These are phyloP conservation scores for Cetonia aurata DNA, from an alignment of 2,888 invertebrate genomes.

Conservation along the genomic window DNA sequence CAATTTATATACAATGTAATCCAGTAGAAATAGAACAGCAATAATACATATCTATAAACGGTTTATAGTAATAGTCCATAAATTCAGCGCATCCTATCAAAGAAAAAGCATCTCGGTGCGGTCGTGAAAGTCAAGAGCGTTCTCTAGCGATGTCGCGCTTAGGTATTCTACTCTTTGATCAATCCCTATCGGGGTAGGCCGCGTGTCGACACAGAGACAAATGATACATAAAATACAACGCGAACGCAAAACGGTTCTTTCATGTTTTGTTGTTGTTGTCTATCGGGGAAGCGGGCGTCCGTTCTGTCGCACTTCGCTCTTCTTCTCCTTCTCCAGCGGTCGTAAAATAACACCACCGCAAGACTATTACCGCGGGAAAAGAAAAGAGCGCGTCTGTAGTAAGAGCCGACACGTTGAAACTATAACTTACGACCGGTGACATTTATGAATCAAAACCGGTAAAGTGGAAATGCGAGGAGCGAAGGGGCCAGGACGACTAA, in stretches of 20 bases:
- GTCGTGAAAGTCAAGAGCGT: conserved; percentile 23
- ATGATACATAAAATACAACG: conserved; percentile 60
- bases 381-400: conserved; percentile 54
- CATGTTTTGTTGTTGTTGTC: conserved; percentile 51
- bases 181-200: conserved; percentile 23
- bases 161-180: conserved; percentile 44
- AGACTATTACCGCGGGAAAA: conserved; percentile 48
- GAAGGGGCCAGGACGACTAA: conserved; percentile 6
- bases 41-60: conserved; percentile 19
- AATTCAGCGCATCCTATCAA: conserved; percentile 20
- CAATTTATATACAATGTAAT: conserved; percentile 28
- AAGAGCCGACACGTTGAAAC: conserved; percentile 62
- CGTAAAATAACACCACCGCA: conserved; percentile 40
- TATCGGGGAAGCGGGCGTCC: neutral
- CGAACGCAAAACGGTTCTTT: conserved; percentile 60
- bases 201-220: conserved; percentile 54
- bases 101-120: conserved; percentile 15
- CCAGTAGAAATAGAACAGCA: conserved; percentile 25
- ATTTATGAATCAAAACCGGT: conserved; percentile 61
- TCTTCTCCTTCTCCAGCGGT: conserved; percentile 13
- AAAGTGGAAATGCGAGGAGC: conserved; percentile 16
- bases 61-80: conserved; percentile 29
- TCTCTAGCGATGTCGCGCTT: neutral
- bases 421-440: conserved; percentile 63
- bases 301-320: neutral